Evolutionary conservation across 92 coral and sea anemone species (phyloP).

Genomic region (Parazoanthus atlanticus): DNA sequence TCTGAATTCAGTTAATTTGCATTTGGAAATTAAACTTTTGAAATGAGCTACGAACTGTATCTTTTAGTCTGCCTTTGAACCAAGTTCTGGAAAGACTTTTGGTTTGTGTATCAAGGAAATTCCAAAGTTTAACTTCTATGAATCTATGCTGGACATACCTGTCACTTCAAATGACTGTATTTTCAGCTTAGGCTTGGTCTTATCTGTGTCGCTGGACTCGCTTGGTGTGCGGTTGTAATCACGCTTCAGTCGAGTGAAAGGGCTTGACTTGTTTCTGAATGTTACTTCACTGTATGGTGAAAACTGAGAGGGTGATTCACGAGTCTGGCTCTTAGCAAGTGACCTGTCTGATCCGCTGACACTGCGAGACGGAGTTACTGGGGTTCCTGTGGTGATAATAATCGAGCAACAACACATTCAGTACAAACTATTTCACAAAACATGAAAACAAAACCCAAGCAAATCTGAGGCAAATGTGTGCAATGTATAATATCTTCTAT

Average conservation of each 20-base stretch:
- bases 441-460: neutral
- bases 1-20: too few species aligned
- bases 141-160: neutral
- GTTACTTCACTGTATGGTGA: slow-evolving; percentile 58
- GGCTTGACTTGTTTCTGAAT: slow-evolving; percentile 64
- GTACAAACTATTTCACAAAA: neutral
- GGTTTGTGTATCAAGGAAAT: too few species aligned
- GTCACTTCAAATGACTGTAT: slow-evolving; percentile 89
- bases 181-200: slow-evolving; percentile 80
- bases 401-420: neutral
- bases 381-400: slow-evolving; percentile 14
- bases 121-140: neutral
- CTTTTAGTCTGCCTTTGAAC: too few species aligned
- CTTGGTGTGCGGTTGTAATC: slow-evolving; percentile 74
- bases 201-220: slow-evolving; percentile 70
- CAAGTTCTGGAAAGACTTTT: too few species aligned
- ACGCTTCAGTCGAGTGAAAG: slow-evolving; percentile 53
- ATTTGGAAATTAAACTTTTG: too few species aligned
- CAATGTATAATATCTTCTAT: too few species aligned
- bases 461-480: neutral
- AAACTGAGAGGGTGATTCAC: slow-evolving; percentile 61
- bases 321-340: slow-evolving; percentile 65
- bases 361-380: slow-evolving; percentile 35
- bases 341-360: slow-evolving; percentile 81
- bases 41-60: too few species aligned